A percentile compares a stretch with the other conserved stretches of the same genome.
These are phyloP conservation scores for Gnathonemus echidnorhynchus DNA, from an alignment of 2,113 vertebrate genomes.

Conservation along the genomic window DNA sequence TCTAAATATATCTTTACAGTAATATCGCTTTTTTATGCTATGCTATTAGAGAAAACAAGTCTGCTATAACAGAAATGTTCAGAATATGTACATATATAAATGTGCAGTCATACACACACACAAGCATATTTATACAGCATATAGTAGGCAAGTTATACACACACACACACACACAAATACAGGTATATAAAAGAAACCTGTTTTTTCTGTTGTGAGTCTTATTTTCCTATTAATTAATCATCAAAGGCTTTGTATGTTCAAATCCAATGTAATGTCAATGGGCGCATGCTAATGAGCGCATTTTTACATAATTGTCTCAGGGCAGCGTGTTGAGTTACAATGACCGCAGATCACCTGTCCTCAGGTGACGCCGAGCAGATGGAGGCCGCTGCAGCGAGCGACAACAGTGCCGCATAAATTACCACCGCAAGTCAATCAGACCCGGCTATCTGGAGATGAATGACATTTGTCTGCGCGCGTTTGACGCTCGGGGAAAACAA, in stretches of 20 bases:
- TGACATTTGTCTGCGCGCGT: not conserved
- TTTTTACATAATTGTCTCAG: constrained; percentile 40
- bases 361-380: constrained; percentile 23
- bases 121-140: too few relatives aligned
- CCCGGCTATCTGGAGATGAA: not conserved
- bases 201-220: not conserved
- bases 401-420: not conserved
- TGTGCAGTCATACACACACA: not conserved
- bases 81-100: not conserved
- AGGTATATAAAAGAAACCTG: not conserved
- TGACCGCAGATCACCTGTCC: constrained; percentile 33
- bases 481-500: not conserved
- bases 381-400: not conserved
- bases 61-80: not conserved
- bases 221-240: not conserved
- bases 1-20: not conserved
- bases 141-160: not conserved
- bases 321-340: not conserved
- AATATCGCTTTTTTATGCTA: not conserved
- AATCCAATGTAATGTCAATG: not conserved
- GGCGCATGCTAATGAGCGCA: constrained; percentile 17
- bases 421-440: not conserved
- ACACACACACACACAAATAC: not conserved
- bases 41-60: not conserved
- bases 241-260: not conserved